phyloP scores from a whole-genome alignment of 2,888 invertebrate genomes.

The Amorpha juglandis region DNA sequence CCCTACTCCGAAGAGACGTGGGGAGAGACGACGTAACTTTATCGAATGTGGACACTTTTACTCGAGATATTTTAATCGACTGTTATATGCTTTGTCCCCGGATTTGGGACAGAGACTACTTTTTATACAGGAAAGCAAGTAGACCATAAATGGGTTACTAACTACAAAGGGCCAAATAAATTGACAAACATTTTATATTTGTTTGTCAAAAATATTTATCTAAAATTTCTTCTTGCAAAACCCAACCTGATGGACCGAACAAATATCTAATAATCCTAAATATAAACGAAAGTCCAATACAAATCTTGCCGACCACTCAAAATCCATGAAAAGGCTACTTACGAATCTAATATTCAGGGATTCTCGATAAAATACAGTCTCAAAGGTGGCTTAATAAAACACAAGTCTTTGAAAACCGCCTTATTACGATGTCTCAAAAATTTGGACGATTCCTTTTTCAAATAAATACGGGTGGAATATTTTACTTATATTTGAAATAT shows the following conservation, averaged over 20 bases:
- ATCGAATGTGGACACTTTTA: too few species aligned
- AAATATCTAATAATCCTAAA: constrained; percentile 4
- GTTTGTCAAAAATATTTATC: too few species aligned
- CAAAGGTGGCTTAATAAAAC: constrained; percentile 6
- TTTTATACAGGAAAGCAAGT: too few species aligned
- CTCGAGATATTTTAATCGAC: too few species aligned
- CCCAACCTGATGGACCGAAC: background rate
- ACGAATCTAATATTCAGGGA: constrained; percentile 11
- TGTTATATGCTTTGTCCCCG: too few species aligned
- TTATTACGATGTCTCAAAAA: constrained; percentile 9
- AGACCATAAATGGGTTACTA: too few species aligned
- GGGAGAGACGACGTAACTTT: too few species aligned
- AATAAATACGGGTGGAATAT: background rate
- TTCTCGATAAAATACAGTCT: background rate
- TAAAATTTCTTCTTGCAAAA: background rate
- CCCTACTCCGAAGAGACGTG: too few species aligned
- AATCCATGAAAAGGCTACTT: constrained; percentile 18
- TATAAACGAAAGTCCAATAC: constrained; percentile 6
- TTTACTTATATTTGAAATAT: background rate
- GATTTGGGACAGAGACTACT: too few species aligned
- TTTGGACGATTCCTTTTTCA: background rate
- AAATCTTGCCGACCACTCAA: background rate
- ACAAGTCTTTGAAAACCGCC: background rate
- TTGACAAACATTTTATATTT: background rate
- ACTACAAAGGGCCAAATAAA: too few species aligned